Evolutionary conservation across 2,797 vertebrate genomes (phyloP), one percentile per base, ranked within the genome.

Genomic region (Lutjanus campechanus): DNA sequence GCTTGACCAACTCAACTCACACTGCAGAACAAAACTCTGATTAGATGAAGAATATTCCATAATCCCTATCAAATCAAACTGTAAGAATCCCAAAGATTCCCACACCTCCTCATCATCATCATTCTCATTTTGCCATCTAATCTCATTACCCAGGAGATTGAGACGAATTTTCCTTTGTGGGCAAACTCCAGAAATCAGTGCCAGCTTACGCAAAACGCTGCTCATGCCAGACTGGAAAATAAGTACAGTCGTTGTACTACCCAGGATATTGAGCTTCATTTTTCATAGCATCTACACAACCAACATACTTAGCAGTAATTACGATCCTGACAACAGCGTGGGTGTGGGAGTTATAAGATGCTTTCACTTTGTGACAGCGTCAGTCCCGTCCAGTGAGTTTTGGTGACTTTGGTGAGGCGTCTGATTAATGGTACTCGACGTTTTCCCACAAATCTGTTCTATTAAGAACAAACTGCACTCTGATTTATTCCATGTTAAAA

Each of bases 161-260:
- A 71, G 66, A 83, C 59, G 66, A 67, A 82, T 83, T 87, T 90
- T 88, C 83, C 65, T 74, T 75, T 81, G 80, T 55, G 78, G 80
- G 63, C 58, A 78, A 79, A 81, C 61, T 79, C 53, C 62, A 61
- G 49, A 61, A 83, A 88, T 77, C 44, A 66, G 67, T 68, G 77
- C 85, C 77, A 73, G 54, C 17, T 49, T 69, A 70, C 84, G 73
- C 76, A 81, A 79, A 83, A 55, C 36, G 2, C 49, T 77, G 59
- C 78, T 84, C 67, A 65, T 36, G 55, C 19, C 8, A 3, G n/a
- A 65, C 60, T 79, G 68, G 54, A 78, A 83, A 83, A 89, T 88
- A 81, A 91, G 79, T 85, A 86, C 77, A 36, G 76, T 73, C 75
- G 80, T 75, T 86, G 80, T 84, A 2, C 83, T 71, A 69, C 65